A percentile compares a stretch with the other conserved stretches of the same genome.
Evolutionary conservation across 2,888 invertebrate genomes (phyloP).

Genomic region (Cosmia trapezina): DNA sequence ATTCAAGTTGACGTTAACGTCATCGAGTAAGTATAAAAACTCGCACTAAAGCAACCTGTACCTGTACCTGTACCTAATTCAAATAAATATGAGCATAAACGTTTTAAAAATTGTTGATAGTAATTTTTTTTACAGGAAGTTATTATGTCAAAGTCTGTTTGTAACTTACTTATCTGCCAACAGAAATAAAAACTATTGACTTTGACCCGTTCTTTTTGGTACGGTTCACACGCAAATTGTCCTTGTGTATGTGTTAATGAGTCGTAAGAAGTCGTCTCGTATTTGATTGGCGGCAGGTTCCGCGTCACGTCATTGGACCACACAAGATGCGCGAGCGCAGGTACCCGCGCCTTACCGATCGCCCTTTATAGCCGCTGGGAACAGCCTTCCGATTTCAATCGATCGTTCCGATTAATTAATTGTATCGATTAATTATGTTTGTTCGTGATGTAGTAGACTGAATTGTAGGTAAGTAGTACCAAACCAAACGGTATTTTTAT

Average conservation of each 20-base stretch:
- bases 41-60: too few species aligned
- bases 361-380: slow-evolving; percentile 52
- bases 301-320: slow-evolving; percentile 73
- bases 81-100: neutral
- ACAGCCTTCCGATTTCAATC: slow-evolving; percentile 51
- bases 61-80: too few species aligned
- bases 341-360: slow-evolving; percentile 68
- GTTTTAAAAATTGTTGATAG: neutral
- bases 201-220: slow-evolving; percentile 31
- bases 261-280: slow-evolving; percentile 45
- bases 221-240: slow-evolving; percentile 41
- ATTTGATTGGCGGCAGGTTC: slow-evolving; percentile 62
- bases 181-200: slow-evolving; percentile 43
- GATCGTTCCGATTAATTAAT: slow-evolving; percentile 62
- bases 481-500: slow-evolving; percentile 6
- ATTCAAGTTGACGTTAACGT: too few species aligned
- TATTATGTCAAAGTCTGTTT: slow-evolving; percentile 16
- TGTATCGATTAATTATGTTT: slow-evolving; percentile 48
- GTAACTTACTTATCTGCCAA: slow-evolving; percentile 29
- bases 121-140: slow-evolving; percentile 33
- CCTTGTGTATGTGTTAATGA: slow-evolving; percentile 51
- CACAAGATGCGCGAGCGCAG: slow-evolving; percentile 77
- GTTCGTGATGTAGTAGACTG: slow-evolving; percentile 15
- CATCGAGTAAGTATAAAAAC: too few species aligned
- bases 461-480: neutral